Evolutionary conservation across 1,140 invertebrate species (phyloP), one percentile per base, ranked within the genome.

Genomic region (Ostrea denselamellosa): DNA sequence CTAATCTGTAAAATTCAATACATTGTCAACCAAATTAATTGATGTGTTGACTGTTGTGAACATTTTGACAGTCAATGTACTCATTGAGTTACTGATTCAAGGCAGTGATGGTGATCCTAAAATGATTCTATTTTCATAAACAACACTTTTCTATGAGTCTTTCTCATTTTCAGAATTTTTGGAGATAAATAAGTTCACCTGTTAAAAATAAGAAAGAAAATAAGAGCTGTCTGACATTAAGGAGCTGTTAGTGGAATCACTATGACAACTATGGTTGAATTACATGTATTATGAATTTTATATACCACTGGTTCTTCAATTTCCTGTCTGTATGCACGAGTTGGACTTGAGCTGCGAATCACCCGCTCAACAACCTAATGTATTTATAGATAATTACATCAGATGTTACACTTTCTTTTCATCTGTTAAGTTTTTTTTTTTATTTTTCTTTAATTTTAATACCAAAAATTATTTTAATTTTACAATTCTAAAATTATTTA

Each of bases 301-400:
- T 53, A 83, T 83, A 83, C 82, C 82, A 83, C 52, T 83, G 82
- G 82, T 54, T 83, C 82, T 22, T 83, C 82, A 3, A 54, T 19
- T 25, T 83, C 82, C 9, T 52, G 82, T 53, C 82, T n/a, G 52
- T 83, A 83, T 51, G 52, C 44, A n/a, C 82, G 44, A 53, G 34
- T 83, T 25, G 82, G 82, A 52, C 82, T 83, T 17, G 82, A 54
- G 44, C 82, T 83, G 17, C 82, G 44, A 22, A 83, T 83, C 44
- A 83, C 82, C 17, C 82, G 82, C 22, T 83, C 82, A 53, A 83
- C 82, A 83, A 83, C 82, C 82, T 83, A 44, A n/a, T 12, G 68
- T 77, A 28, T 77, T 22, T 62, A 62, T 58, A 62, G 56, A n/a
- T 62, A 62, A 44, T 62, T 62, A 62, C 17, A n/a, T 22, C 22